Evolutionary conservation across 2,888 invertebrate species (phyloP).

Genomic region (Cyclophora punctaria): DNA sequence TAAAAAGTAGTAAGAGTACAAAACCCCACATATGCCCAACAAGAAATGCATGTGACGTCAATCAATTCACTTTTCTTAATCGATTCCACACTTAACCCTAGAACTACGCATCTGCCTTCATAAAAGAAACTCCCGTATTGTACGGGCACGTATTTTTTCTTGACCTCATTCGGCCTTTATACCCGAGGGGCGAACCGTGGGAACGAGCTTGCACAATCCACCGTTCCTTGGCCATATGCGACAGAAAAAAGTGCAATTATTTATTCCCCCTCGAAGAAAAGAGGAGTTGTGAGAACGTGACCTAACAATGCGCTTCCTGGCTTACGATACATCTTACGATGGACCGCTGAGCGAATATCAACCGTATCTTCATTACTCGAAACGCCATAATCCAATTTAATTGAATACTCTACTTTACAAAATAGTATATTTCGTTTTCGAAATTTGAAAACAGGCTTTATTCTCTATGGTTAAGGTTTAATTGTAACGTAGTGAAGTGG

Average conservation of each 20-base stretch:
- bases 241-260: slow-evolving; percentile 76
- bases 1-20: too few relatives aligned
- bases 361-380: slow-evolving; percentile 34
- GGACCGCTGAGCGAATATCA: slow-evolving; percentile 40
- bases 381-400: slow-evolving; percentile 11
- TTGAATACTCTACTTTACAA: slow-evolving; percentile 11
- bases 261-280: slow-evolving; percentile 74
- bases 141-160: slow-evolving; percentile 71
- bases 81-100: slow-evolving; percentile 66
- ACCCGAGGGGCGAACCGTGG: slow-evolving; percentile 70
- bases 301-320: slow-evolving; percentile 75
- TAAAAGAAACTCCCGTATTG: slow-evolving; percentile 66
- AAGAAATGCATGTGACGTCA: slow-evolving; percentile 36
- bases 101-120: slow-evolving; percentile 64
- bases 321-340: slow-evolving; percentile 60
- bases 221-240: slow-evolving; percentile 73
- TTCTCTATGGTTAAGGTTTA: too few relatives aligned
- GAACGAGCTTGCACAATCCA: slow-evolving; percentile 69
- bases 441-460: slow-evolving; percentile 27
- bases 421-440: slow-evolving; percentile 35
- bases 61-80: slow-evolving; percentile 57
- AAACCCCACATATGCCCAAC: slow-evolving; percentile 12
- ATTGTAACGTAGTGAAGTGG: slow-evolving; percentile 13
- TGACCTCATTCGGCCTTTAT: slow-evolving; percentile 69
- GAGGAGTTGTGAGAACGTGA: slow-evolving; percentile 75